A percentile compares a stretch with the other conserved stretches of the same genome.
These are phyloP conservation scores for Leptopilina clavipes DNA, from an alignment of 1,140 invertebrate species.

Conservation along the genomic window DNA sequence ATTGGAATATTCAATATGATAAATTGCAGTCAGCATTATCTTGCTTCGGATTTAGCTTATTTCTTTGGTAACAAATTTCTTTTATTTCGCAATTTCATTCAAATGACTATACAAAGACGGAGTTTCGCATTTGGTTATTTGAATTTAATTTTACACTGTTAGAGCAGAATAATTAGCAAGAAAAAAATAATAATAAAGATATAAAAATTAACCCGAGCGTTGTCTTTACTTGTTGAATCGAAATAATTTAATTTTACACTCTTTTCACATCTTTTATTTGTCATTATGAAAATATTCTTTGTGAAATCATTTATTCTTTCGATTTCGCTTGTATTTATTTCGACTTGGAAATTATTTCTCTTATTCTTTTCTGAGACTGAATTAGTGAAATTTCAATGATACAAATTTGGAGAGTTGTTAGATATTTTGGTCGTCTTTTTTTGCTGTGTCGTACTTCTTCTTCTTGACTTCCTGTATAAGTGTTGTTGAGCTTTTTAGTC, in stretches of 20 bases:
- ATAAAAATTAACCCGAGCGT: neutral
- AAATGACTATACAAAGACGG: neutral
- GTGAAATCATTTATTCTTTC: too few species aligned
- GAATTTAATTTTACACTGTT: neutral
- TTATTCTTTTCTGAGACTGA: too few species aligned
- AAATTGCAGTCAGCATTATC: constrained; percentile 6
- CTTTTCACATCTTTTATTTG: neutral
- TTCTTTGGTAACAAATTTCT: neutral
- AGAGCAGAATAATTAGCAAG: neutral
- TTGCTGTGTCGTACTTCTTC: too few species aligned
- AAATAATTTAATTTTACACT: constrained; percentile 12
- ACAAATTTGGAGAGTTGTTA: too few species aligned
- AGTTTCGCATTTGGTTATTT: neutral
- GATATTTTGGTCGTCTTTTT: too few species aligned
- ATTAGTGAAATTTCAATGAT: too few species aligned
- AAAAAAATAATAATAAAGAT: neutral
- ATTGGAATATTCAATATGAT: constrained; percentile 6
- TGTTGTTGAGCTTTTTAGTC: too few species aligned
- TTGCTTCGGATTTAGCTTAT: constrained; percentile 1
- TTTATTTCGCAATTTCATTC: constrained; percentile 1
- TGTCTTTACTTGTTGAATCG: neutral
- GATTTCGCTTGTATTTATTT: too few species aligned
- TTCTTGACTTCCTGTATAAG: too few species aligned
- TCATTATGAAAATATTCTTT: too few species aligned
- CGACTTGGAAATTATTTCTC: too few species aligned